Base-by-base conservation (phyloP, 2,113 vertebrate genomes). In the Zapus hudsonius region DNA sequence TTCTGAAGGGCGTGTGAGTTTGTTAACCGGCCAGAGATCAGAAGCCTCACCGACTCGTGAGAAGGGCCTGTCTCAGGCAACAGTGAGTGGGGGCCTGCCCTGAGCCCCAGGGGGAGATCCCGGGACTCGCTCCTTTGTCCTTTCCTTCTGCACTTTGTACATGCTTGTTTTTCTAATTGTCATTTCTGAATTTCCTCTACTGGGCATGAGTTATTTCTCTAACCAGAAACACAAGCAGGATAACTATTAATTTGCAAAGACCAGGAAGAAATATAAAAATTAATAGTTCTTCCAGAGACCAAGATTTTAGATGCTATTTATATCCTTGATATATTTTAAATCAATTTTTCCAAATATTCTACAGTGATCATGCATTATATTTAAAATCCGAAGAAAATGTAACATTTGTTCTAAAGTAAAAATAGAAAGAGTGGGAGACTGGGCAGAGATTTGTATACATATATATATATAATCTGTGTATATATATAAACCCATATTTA, bases 101-200 rank as follows among this genome's bases (percentile, higher is more conserved):
- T n/a, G 29, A 66, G 6, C 52, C 52, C 52, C 16, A 12, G 2
- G 52, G 52, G 38, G 36, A 23, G 7, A 10, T 0, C n/a, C n/a
- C n/a, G 0, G 27, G 57, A 0, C 2, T 1, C 0, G 3, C 42
- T n/a, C 42, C 82, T 11, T 11, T 8, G 4, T 6, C 6, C 0
- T 12, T 38, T 15, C 8, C 38, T 2, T 1, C 36, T 31, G 33
- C 23, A 23, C 40, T 9, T 31, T 31, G 20, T 1, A 2, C 5
- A 0, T 7, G 8, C 36, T 19, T 44, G 40, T 57, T 40, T 59
- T 89, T 25, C 64, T n/a, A 72, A 38, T 6, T 52, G 84, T 47
- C 63, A 22, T 16, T 89, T 78, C 33, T 22, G 20, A 52, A n/a
- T 20, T 52, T 42, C 59, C 67, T 44, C 16, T 31, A 25, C 10